phyloP scores from a whole-genome alignment of 1,140 invertebrate genomes.

The Cyphomyrmex costatus region DNA sequence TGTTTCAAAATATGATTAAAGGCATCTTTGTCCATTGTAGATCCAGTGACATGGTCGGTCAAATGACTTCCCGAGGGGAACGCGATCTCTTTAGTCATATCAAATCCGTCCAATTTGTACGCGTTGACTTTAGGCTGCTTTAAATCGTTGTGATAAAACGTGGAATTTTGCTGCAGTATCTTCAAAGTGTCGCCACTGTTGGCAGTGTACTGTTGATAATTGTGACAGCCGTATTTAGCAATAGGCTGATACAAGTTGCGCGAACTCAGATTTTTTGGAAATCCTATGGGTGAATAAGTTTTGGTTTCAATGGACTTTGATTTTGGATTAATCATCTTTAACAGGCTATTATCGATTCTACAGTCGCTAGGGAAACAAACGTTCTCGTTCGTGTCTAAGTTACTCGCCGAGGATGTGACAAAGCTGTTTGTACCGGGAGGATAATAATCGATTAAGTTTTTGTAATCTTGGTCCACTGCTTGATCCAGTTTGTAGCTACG shows the following conservation, averaged over 20 bases:
- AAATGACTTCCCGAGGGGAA: constrained; percentile 73
- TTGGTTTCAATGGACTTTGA: constrained; percentile 74
- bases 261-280: constrained; percentile 78
- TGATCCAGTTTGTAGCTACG: constrained; percentile 76
- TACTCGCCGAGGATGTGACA: constrained; percentile 63
- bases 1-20: constrained; percentile 82
- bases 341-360: constrained; percentile 79
- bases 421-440: constrained; percentile 79
- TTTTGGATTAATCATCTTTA: constrained; percentile 81
- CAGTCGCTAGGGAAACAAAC: constrained; percentile 74
- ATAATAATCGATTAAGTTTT: constrained; percentile 79
- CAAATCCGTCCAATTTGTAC: constrained; percentile 81
- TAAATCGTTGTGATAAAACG: constrained; percentile 78
- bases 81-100: constrained; percentile 77
- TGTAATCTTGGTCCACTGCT: constrained; percentile 80
- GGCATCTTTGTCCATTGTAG: constrained; percentile 79
- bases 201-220: constrained; percentile 81
- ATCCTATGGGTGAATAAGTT: constrained; percentile 82
- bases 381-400: constrained; percentile 75
- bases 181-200: constrained; percentile 80
- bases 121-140: constrained; percentile 76
- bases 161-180: constrained; percentile 73
- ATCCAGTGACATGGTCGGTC: constrained; percentile 72
- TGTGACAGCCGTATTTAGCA: constrained; percentile 82
- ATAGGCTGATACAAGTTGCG: constrained; percentile 74